Base-by-base conservation (phyloP, 2,888 invertebrate genomes). In the Malachius bipustulatus region DNA sequence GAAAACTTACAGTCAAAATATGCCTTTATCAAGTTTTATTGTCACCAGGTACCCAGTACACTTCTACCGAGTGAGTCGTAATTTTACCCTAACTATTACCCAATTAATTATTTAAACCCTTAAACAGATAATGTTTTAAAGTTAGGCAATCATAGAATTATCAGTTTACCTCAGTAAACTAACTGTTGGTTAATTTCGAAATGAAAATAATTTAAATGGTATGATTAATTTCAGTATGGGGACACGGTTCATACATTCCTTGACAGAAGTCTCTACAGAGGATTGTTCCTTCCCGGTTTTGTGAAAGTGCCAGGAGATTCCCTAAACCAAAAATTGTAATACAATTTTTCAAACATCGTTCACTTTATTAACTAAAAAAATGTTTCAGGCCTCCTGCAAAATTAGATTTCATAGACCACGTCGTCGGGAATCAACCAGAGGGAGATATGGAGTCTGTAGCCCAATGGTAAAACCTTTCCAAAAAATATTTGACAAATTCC, bases 351-450 rank as follows among this genome's bases (percentile, higher is more conserved):
- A n/a, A n/a, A n/a, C n/a, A n/a, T n/a, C n/a, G n/a, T n/a, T n/a
- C n/a, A 28, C 28, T n/a, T 32, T 35, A n/a, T 32, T 26, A 16
- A 26, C 11, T 29, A 29, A 29, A n/a, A n/a, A n/a, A n/a, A n/a
- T n/a, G n/a, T 60, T 63, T 27, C 53, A 82, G 82, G 43, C 83
- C 87, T 1, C 62, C 71, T 35, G 66, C 71, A 14, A 75, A 80
- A 45, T 69, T 97, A 37, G 76, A 87, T 56, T 93, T 93, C 56
- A 80, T 97, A 38, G 98, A 98, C 60, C 98, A 98, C 57, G 80
- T 91, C 33, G 98, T 98, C 4, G 96, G 94, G 2, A 98, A 98
- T 63, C 96, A 97, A 61, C 93, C 96, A 0, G 89, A 96, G 52
- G 64, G 77, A 30, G 69, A 77, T 48, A 97, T 98, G 97, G 87